These are phyloP conservation scores for Leucophenga maculata DNA, from an alignment of 2,888 invertebrate species.

Conservation along the genomic window DNA sequence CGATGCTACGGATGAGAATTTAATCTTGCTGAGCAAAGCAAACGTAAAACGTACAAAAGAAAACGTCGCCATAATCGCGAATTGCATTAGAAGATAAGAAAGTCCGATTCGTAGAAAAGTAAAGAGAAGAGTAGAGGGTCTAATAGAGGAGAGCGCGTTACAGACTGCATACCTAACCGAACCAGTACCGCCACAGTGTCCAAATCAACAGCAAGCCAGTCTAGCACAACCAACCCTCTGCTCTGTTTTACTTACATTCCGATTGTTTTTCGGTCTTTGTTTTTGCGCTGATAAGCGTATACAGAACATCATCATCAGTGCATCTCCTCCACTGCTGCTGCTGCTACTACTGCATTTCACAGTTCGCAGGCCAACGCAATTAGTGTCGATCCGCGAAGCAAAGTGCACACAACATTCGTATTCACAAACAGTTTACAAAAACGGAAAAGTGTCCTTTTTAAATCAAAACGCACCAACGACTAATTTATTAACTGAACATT, in stretches of 20 bases:
- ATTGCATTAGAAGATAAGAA: slow-evolving; percentile 22
- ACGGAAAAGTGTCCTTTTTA: not conserved
- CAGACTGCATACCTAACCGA: slow-evolving; percentile 6
- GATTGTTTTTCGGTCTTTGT: slow-evolving; percentile 2
- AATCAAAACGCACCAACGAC: slow-evolving; percentile 16
- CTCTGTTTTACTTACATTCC: not conserved
- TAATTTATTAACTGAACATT: not conserved
- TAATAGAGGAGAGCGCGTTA: not conserved
- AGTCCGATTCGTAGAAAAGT: too few species aligned
- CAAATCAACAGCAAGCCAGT: not conserved
- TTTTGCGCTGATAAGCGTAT: not conserved
- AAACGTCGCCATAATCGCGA: slow-evolving; percentile 2
- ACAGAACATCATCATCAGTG: slow-evolving; percentile 9
- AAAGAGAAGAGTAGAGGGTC: too few species aligned
- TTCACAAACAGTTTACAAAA: not conserved
- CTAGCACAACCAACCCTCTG: not conserved
- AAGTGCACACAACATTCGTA: slow-evolving; percentile 38
- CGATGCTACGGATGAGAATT: slow-evolving; percentile 8
- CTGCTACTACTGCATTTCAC: slow-evolving; percentile 38
- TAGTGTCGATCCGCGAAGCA: slow-evolving; percentile 44
- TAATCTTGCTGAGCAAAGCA: not conserved
- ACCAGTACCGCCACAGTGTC: not conserved
- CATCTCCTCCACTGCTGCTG: not conserved
- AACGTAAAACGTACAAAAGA: not conserved
- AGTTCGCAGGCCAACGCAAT: slow-evolving; percentile 38